These are phyloP conservation scores for Melipona bicolor DNA, from an alignment of 2,888 invertebrate genomes.

Conservation along the genomic window DNA sequence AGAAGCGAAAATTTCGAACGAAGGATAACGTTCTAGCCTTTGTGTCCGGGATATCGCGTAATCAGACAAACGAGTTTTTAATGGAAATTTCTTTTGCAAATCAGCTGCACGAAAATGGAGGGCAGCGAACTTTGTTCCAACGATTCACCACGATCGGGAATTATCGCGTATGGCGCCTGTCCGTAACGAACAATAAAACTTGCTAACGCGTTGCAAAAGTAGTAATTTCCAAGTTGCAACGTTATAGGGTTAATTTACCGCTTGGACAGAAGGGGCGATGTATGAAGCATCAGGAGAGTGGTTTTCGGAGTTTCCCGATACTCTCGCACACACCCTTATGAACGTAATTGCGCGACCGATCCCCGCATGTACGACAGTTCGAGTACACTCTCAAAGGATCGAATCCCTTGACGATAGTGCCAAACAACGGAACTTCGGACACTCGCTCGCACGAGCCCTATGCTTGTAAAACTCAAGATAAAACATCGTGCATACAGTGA, in stretches of 20 bases:
- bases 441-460: slow-evolving; percentile 11
- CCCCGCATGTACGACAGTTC: slow-evolving; percentile 45
- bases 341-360: slow-evolving; percentile 64
- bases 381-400: slow-evolving; percentile 55
- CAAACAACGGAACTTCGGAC: slow-evolving; percentile 55
- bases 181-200: not conserved
- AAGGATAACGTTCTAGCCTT: not conserved
- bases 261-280: slow-evolving; percentile 45
- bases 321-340: slow-evolving; percentile 55
- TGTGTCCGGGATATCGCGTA: not conserved
- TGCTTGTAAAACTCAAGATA: not conserved
- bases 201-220: slow-evolving; percentile 1
- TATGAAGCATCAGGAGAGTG: slow-evolving; percentile 56
- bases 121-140: not conserved
- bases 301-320: slow-evolving; percentile 74
- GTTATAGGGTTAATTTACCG: slow-evolving; percentile 61
- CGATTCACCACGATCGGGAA: not conserved
- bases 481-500: not conserved
- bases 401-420: slow-evolving; percentile 52
- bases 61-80: slow-evolving; percentile 3
- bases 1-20: not conserved
- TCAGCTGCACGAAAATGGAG: not conserved
- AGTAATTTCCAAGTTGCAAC: slow-evolving; percentile 13
- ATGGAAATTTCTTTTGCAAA: not conserved
- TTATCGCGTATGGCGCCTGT: not conserved